phyloP scores from a whole-genome alignment of 2,888 invertebrate genomes.

The Pocota personata region DNA sequence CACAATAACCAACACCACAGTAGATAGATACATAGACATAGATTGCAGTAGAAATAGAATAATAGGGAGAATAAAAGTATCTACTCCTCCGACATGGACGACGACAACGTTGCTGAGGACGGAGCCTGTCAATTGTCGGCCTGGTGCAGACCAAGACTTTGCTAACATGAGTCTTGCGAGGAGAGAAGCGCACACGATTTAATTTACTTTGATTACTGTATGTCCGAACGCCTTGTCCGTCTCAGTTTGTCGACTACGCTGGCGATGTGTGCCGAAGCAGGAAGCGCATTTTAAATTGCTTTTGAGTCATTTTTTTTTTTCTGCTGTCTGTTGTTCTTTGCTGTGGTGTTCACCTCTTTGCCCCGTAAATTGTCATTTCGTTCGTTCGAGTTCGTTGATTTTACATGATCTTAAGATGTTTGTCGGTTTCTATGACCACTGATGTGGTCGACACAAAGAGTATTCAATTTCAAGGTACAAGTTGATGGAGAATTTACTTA shows the following conservation, averaged over 20 bases:
- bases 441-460: constrained; percentile 33
- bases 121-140: constrained; percentile 65
- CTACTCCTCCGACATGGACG: constrained; percentile 66
- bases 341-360: not conserved
- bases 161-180: too few species aligned
- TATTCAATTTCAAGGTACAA: constrained; percentile 57
- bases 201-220: constrained; percentile 73
- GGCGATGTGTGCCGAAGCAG: constrained; percentile 70
- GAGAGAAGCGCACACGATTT: constrained; percentile 60
- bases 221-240: constrained; percentile 71
- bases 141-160: constrained; percentile 18
- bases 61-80: not conserved
- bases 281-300: constrained; percentile 72
- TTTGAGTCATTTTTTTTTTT: constrained; percentile 1
- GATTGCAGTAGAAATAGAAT: constrained; percentile 43
- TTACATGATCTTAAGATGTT: constrained; percentile 70
- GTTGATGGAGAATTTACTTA: constrained; percentile 14
- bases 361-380: constrained; percentile 54
- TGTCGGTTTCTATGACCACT: constrained; percentile 68
- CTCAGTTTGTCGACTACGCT: constrained; percentile 51
- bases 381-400: constrained; percentile 70
- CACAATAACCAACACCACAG: constrained; percentile 67
- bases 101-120: constrained; percentile 16
- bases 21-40: constrained; percentile 32
- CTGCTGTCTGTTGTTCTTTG: constrained; percentile 7